These are phyloP conservation scores for Fragum fragum DNA, from an alignment of 2,888 invertebrate genomes.

Conservation along the genomic window DNA sequence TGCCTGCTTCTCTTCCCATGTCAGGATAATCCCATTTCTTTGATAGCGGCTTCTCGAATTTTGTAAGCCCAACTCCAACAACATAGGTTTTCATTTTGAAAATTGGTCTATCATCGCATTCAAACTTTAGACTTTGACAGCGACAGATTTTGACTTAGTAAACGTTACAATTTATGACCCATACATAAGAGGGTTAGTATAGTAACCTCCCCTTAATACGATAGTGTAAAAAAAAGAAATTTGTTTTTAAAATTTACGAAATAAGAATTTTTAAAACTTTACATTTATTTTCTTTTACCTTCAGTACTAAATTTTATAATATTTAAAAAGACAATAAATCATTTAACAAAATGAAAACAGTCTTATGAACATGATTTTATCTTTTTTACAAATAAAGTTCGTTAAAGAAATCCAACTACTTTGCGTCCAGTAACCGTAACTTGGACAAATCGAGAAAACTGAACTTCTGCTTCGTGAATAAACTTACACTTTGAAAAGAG, in stretches of 20 bases:
- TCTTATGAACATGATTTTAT: too few species aligned
- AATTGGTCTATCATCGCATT: background rate
- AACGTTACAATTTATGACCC: background rate
- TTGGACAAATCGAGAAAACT: background rate
- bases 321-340: too few species aligned
- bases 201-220: background rate
- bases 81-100: conserved; percentile 67
- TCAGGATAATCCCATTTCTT: conserved; percentile 83
- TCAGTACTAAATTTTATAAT: too few species aligned
- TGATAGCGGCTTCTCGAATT: conserved; percentile 79
- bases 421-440: too few species aligned
- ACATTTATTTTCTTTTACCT: too few species aligned
- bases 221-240: too few species aligned
- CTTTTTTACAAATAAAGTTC: too few species aligned
- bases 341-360: too few species aligned
- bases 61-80: conserved; percentile 82
- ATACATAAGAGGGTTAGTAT: too few species aligned
- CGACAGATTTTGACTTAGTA: background rate
- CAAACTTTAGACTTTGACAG: background rate
- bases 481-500: background rate
- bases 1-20: conserved; percentile 83
- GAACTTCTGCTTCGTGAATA: background rate
- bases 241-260: too few species aligned
- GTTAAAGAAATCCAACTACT: too few species aligned
- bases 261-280: too few species aligned